phyloP scores from a whole-genome alignment of 2,888 invertebrate genomes.

The Aproaerema taeniolella region DNA sequence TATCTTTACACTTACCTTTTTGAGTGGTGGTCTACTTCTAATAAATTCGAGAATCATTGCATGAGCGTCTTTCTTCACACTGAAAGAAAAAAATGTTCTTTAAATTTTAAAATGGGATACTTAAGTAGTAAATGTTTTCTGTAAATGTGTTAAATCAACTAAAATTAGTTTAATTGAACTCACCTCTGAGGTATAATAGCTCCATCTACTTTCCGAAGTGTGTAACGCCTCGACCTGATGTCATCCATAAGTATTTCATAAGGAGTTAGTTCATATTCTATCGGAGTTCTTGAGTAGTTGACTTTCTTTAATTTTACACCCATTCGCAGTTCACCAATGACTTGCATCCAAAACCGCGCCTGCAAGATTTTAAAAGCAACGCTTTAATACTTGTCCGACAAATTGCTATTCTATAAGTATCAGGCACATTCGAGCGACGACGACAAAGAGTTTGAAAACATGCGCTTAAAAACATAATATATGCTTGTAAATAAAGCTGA shows the following conservation, averaged over 20 bases:
- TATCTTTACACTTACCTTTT: slow-evolving; percentile 87
- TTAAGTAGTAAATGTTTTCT: background rate
- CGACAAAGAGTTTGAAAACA: too few species aligned
- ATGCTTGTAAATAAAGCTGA: too few species aligned
- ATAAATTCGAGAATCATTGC: slow-evolving; percentile 98
- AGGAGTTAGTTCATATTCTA: slow-evolving; percentile 96
- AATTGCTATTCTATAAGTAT: slow-evolving; percentile 34
- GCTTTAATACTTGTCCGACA: slow-evolving; percentile 23
- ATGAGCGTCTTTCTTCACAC: slow-evolving; percentile 96
- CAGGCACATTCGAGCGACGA: slow-evolving; percentile 36
- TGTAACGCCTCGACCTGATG: slow-evolving; percentile 93
- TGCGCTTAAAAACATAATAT: too few species aligned
- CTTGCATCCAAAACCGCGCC: slow-evolving; percentile 97
- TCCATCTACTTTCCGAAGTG: slow-evolving; percentile 91
- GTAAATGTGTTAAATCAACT: background rate
- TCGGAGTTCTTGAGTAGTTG: slow-evolving; percentile 84
- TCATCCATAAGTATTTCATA: slow-evolving; percentile 98
- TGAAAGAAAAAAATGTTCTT: slow-evolving; percentile 42
- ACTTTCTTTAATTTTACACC: slow-evolving; percentile 96
- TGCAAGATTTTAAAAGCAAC: slow-evolving; percentile 45
- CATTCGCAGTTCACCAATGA: slow-evolving; percentile 92
- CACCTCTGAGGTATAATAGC: slow-evolving; percentile 82
- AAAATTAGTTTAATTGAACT: too few species aligned
- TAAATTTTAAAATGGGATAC: background rate
- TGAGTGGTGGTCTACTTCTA: slow-evolving; percentile 94